These are phyloP conservation scores for Dendrolimus punctatus DNA, from an alignment of 1,140 invertebrate species.

Conservation along the genomic window DNA sequence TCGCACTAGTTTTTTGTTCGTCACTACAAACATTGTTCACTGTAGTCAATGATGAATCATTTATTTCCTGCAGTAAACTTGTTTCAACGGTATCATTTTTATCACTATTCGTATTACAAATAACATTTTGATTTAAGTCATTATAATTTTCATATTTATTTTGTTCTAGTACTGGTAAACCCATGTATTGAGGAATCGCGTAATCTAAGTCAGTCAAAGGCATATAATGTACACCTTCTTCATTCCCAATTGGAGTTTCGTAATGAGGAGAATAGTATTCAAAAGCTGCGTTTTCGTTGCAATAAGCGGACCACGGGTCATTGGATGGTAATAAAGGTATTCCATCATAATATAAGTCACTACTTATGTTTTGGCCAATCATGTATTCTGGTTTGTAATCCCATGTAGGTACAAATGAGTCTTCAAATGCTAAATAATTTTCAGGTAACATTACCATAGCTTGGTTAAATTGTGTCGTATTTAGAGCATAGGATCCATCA, in stretches of 20 bases:
- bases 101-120: conserved; percentile 11
- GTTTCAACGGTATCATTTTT: conserved; percentile 15
- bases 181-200: conserved; percentile 55
- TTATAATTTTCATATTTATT: conserved; percentile 25
- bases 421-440: conserved; percentile 66
- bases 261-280: conserved; percentile 53
- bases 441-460: conserved; percentile 54
- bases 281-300: conserved; percentile 37
- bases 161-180: conserved; percentile 40
- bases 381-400: conserved; percentile 48
- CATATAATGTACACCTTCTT: conserved; percentile 56
- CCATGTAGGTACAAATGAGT: conserved; percentile 64
- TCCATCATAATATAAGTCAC: conserved; percentile 53
- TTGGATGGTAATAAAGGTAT: conserved; percentile 51
- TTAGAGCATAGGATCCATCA: conserved; percentile 52
- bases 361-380: conserved; percentile 35
- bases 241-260: conserved; percentile 31
- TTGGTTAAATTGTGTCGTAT: conserved; percentile 36
- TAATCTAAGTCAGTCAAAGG: conserved; percentile 55
- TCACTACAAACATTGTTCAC: conserved; percentile 19
- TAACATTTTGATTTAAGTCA: conserved; percentile 10
- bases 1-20: conserved; percentile 31
- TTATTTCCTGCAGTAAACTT: conserved; percentile 7
- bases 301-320: conserved; percentile 58
- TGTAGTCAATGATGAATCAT: conserved; percentile 8